Percentiles rank a stretch among this genome's conserved stretches.
Conservation (phyloP, 2,888 invertebrate species). For the Drosophila mercatorum region DNA sequence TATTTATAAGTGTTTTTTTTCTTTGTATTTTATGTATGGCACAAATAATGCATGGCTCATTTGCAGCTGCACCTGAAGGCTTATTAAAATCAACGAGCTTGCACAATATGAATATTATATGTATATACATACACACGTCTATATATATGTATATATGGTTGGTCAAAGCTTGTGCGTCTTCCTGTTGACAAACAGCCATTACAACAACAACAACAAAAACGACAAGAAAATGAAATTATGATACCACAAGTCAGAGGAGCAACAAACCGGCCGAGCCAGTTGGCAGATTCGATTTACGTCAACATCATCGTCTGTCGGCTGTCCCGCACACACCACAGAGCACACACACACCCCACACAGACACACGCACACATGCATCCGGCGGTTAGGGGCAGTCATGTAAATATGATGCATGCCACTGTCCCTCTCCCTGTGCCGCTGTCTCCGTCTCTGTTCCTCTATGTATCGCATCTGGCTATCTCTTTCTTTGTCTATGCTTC, state of each 20-base stretch:
- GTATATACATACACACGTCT: background rate
- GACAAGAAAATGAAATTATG: slow-evolving; percentile 48
- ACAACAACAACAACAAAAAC: slow-evolving; percentile 15
- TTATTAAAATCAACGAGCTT: slow-evolving; percentile 64
- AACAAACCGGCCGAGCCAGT: slow-evolving; percentile 65
- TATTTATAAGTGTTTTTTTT: background rate
- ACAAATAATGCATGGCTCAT: slow-evolving; percentile 78
- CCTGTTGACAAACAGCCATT: slow-evolving; percentile 37
- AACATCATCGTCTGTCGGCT: slow-evolving; percentile 51
- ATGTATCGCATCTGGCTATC: background rate
- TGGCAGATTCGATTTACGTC: slow-evolving; percentile 78
- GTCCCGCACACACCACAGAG: background rate
- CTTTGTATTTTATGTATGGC: slow-evolving; percentile 33
- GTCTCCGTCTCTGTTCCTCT: background rate
- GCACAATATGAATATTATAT: slow-evolving; percentile 3
- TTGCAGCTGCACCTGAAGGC: slow-evolving; percentile 78
- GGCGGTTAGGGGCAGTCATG: slow-evolving; percentile 35
- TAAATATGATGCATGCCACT: slow-evolving; percentile 42
- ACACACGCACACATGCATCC: slow-evolving; percentile 13
- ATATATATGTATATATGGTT: background rate
- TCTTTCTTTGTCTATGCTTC: background rate
- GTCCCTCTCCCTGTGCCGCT: background rate
- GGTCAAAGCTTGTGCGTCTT: slow-evolving; percentile 12
- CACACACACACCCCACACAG: background rate
- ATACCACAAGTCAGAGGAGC: slow-evolving; percentile 62